These are phyloP conservation scores for Tychaedon coryphoeus DNA, from an alignment of 2,113 vertebrate genomes.

Conservation along the genomic window DNA sequence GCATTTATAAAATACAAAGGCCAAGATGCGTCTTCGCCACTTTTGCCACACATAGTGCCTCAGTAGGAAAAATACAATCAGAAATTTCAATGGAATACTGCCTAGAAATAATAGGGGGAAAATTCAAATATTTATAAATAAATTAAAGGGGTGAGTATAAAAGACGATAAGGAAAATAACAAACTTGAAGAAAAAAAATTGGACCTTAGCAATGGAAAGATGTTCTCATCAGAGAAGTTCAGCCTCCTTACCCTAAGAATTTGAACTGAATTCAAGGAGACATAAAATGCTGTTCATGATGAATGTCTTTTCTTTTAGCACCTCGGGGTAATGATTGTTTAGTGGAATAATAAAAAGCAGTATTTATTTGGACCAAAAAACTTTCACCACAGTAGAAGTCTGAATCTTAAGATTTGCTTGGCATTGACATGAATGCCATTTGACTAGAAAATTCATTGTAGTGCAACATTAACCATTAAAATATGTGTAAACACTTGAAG, in stretches of 20 bases:
- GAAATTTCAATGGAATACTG: not conserved
- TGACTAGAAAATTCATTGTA: not conserved
- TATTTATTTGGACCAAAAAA: not conserved
- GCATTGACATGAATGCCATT: not conserved
- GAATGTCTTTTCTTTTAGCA: not conserved
- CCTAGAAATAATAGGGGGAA: not conserved
- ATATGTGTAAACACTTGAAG: not conserved
- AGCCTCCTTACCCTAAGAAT: not conserved
- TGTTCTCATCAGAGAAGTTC: not conserved
- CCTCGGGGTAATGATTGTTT: not conserved
- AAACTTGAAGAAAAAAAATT: not conserved
- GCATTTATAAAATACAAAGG: not conserved
- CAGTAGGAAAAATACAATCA: not conserved
- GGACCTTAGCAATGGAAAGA: not conserved
- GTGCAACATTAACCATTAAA: not conserved
- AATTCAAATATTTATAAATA: not conserved
- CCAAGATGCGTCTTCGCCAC: accelerated
- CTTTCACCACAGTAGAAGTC: not conserved
- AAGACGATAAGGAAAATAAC: not conserved
- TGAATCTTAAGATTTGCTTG: not conserved
- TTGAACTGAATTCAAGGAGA: not conserved
- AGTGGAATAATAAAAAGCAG: not conserved
- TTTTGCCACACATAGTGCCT: not conserved
- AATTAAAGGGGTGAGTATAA: not conserved
- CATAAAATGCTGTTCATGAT: not conserved